Percentiles rank a stretch among this genome's conserved stretches.
Conservation (phyloP, 1,140 invertebrate genomes). For the Adoxophyes honmai region DNA sequence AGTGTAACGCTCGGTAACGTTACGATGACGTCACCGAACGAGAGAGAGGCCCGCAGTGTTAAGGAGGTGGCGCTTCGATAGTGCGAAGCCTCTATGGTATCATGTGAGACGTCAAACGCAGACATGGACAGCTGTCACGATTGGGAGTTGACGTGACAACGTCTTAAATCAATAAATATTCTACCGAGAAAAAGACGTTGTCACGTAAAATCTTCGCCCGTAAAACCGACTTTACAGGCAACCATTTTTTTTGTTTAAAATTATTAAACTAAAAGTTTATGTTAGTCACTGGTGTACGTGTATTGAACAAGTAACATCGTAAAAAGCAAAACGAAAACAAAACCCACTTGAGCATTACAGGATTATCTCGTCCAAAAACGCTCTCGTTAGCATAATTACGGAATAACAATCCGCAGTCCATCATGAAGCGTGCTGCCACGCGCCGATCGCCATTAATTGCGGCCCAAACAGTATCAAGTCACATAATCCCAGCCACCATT, state of each 20-base stretch:
- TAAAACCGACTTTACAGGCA: no score
- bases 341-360: slow-evolving; percentile 2
- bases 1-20: no score
- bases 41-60: no score
- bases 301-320: not conserved
- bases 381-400: slow-evolving; percentile 7
- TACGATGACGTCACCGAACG: no score
- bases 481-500: not conserved
- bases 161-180: no score
- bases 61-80: no score
- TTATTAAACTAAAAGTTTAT: no score
- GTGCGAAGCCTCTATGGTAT: no score
- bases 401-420: slow-evolving; percentile 12
- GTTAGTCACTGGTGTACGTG: not conserved
- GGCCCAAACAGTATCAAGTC: not conserved
- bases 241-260: not conserved
- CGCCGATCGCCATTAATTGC: not conserved
- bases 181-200: not conserved
- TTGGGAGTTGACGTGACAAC: no score
- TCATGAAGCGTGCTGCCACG: not conserved
- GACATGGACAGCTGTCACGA: no score
- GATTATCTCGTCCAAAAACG: slow-evolving; percentile 6
- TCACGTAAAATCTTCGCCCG: no score
- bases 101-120: no score
- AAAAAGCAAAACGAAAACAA: not conserved